Evolutionary conservation across 2,888 invertebrate genomes (phyloP).

Genomic region (Rhingia campestris): DNA sequence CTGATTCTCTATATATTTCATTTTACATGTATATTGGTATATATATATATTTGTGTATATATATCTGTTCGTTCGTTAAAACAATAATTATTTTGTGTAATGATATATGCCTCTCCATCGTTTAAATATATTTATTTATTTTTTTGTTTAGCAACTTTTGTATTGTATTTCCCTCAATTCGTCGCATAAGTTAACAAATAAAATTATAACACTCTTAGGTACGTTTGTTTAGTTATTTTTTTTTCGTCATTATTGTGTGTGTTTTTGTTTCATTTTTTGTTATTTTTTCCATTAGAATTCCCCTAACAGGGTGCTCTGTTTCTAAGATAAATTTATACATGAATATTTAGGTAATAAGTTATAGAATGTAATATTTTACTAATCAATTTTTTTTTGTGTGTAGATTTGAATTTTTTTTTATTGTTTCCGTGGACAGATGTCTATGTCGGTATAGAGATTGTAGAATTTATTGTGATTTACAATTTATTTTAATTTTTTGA

Average conservation of each 20-base stretch:
- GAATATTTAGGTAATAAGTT: neutral
- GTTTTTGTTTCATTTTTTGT: neutral
- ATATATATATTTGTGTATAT: slow-evolving; percentile 5
- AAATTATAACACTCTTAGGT: slow-evolving; percentile 34
- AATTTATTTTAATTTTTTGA: slow-evolving; percentile 8
- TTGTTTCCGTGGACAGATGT: slow-evolving; percentile 9
- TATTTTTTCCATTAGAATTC: neutral
- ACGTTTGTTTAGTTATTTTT: slow-evolving; percentile 37
- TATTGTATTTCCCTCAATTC: slow-evolving; percentile 38
- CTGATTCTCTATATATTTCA: slow-evolving; percentile 24
- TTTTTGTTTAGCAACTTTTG: slow-evolving; percentile 18
- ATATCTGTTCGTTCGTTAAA: neutral
- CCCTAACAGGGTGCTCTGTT: neutral
- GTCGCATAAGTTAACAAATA: slow-evolving; percentile 35
- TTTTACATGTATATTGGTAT: slow-evolving; percentile 14
- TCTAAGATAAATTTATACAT: slow-evolving; percentile 24
- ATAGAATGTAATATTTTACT: slow-evolving; percentile 2
- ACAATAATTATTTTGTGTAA: slow-evolving; percentile 19
- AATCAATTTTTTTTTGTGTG: slow-evolving; percentile 4
- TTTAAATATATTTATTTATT: slow-evolving; percentile 27
- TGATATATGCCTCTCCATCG: slow-evolving; percentile 27
- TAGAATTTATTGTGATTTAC: neutral
- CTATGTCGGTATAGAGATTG: too few relatives aligned
- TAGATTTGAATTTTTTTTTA: slow-evolving; percentile 3
- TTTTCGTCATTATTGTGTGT: slow-evolving; percentile 26